phyloP scores from a whole-genome alignment of 1,140 invertebrate genomes.

The Ostrea edulis region DNA sequence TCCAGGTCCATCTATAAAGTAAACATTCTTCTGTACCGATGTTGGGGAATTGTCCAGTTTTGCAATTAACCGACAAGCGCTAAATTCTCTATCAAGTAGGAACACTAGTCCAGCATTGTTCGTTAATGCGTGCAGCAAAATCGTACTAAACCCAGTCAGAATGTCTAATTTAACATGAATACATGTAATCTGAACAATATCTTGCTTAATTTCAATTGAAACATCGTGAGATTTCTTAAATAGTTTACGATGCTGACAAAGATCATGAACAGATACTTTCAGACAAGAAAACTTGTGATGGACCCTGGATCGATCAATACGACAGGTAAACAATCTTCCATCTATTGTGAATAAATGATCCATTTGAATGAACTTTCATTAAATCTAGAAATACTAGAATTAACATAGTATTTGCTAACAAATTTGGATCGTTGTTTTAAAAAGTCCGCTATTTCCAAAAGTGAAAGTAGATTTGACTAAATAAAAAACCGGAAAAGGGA shows the following conservation, averaged over 20 bases:
- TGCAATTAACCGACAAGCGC: not conserved
- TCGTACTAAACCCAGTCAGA: not conserved
- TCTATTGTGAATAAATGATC: constrained; percentile 11
- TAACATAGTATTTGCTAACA: not conserved
- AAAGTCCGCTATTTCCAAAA: not conserved
- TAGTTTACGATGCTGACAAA: not conserved
- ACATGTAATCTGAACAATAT: not conserved
- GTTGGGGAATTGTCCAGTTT: not conserved
- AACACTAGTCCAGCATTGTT: not conserved
- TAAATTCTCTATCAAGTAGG: not conserved
- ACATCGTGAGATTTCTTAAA: not conserved
- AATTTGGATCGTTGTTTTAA: not conserved
- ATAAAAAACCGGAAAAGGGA: not conserved
- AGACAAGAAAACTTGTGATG: not conserved
- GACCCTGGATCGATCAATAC: not conserved
- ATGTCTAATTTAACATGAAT: not conserved
- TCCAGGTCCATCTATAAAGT: not conserved
- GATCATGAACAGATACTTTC: not conserved
- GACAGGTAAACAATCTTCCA: not conserved
- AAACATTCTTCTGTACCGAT: not conserved
- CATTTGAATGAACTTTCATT: not conserved
- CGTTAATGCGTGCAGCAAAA: not conserved
- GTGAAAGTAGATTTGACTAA: not conserved
- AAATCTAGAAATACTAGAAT: not conserved
- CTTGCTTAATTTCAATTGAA: not conserved